Evolutionary conservation across 1,140 invertebrate genomes (phyloP), one percentile per base, ranked within the genome.

Genomic region (Fopius arisanus): DNA sequence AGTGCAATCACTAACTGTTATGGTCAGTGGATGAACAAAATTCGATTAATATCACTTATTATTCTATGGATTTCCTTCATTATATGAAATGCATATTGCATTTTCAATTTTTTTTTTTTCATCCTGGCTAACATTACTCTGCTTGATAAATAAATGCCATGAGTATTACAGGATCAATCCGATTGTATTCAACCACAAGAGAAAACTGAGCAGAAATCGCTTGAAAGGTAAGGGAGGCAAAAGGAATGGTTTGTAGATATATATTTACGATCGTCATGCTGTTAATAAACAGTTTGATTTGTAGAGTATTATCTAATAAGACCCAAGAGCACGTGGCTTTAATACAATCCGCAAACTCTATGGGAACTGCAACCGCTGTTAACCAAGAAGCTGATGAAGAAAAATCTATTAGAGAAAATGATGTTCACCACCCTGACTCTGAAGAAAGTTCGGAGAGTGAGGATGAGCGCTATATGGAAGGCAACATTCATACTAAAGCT

Each of bases 391-490:
- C 5, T 29, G 62, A 65, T 4, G 6, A 29, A 1, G 29, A 16
- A 31, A 65, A 65, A 4, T 0, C 2, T 19, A 6, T 14, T 65
- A 14, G 33, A 33, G 28, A 33, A 63, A 28, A 63, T 63, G 1
- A 2, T 29, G 28, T 3, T 14, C 29, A 63, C 6, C 26, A 65
- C 16, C 16, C 29, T 31, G 29, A 33, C 4, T 89, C 89, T 19
- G 90, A 90, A 29, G 92, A 93, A 71, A 88, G 87, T 72, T 87
- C 87, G 9, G 93, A 93, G 10, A 92, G 94, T 70, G 90, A 92
- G 75, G 94, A 95, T 78, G 91, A 91, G 29, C 88, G 93, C 23
- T 91, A 94, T 51, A 81, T 94, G 78, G 94, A 95, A 81, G 95
- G 95, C 68, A 92, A 93, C 75, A 94, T 93, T 31, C 90, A 92